Base-by-base conservation (phyloP, 2,797 vertebrate species). In the Pterois miles region DNA sequence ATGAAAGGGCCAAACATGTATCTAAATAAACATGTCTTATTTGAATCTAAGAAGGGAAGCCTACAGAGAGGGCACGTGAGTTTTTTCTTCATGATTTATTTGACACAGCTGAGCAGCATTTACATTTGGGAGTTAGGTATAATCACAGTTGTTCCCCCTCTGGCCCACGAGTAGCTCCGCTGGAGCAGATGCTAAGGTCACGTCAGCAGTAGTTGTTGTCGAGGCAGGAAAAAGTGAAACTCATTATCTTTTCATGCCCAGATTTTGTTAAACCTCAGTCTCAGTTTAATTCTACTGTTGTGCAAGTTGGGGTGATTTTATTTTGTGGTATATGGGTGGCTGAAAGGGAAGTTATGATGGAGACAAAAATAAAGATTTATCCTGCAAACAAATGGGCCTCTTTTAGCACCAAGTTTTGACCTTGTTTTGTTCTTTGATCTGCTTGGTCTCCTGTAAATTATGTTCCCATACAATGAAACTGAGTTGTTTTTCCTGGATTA, bases 131-230 rank as follows among this genome's bases (percentile, higher is more conserved):
- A 76, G 52, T 53, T 53, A 57, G 62, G 33, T 20, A 40, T 65
- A 58, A 71, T 66, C 46, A 22, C 27, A 58, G 43, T 31, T 31
- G 18, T 54, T 65, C 34, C 34, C 34, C 43, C 53, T 3, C 34
- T 53, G 57, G 34, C 27, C 69, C n/a, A 18, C 14, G 3, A 71
- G 52, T 25, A 43, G 57, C 69, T 58, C n/a, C 40, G 20, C 69
- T 58, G 27, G 43, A 69, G 65, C 65, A 36, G 40, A 18, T 43
- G 18, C 22, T 76, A 8, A 73, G 56, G 71, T 78, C 22, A 36
- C 9, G 3, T 65, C 31, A 71, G 25, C 36, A 11, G 16, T 50
- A 27, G 52, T 12, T 27, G 54, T 43, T 71, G 22, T 64, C 65
- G 48, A 73, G 50, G 40, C 34, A 34, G 38, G 3, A 34, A 64